Percentiles rank a stretch among this genome's conserved stretches.
phyloP scores from a whole-genome alignment of 2,888 invertebrate species.

The Cephalotes varians region DNA sequence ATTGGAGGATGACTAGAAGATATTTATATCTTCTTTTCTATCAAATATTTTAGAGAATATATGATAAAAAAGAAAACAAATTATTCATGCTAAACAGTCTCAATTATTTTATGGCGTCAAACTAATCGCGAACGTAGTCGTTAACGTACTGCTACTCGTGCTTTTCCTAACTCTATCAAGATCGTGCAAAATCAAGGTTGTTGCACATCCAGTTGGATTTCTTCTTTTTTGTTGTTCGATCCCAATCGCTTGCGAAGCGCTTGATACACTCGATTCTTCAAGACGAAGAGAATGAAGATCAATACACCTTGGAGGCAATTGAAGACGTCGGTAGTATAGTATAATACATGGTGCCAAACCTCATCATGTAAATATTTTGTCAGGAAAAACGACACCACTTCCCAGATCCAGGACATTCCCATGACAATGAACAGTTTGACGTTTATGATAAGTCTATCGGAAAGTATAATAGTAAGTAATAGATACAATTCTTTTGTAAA shows the following conservation, averaged over 20 bases:
- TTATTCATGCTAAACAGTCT: background rate
- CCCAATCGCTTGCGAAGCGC: constrained; percentile 87
- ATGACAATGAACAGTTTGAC: constrained; percentile 92
- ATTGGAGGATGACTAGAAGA: no score
- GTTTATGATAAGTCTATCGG: constrained; percentile 89
- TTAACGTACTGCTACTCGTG: constrained; percentile 79
- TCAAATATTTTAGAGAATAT: no score
- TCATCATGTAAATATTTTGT: constrained; percentile 64
- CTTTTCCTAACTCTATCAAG: constrained; percentile 76
- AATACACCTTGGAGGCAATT: constrained; percentile 91
- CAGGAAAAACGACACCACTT: constrained; percentile 80
- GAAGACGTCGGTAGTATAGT: constrained; percentile 88
- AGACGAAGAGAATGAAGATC: constrained; percentile 91
- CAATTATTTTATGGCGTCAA: constrained; percentile 57
- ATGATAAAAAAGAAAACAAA: background rate
- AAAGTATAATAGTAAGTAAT: background rate
- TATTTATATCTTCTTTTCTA: no score
- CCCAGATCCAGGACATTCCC: constrained; percentile 91
- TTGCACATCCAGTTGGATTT: constrained; percentile 27
- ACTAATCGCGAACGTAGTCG: constrained; percentile 72
- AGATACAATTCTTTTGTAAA: background rate
- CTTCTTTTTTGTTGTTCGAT: constrained; percentile 36
- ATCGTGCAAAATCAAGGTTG: constrained; percentile 73
- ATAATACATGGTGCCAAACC: constrained; percentile 73
- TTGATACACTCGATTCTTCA: constrained; percentile 89